Evolutionary conservation across 2,888 invertebrate genomes (phyloP), one percentile per base, ranked within the genome.

Genomic region (Cantharis rufa): DNA sequence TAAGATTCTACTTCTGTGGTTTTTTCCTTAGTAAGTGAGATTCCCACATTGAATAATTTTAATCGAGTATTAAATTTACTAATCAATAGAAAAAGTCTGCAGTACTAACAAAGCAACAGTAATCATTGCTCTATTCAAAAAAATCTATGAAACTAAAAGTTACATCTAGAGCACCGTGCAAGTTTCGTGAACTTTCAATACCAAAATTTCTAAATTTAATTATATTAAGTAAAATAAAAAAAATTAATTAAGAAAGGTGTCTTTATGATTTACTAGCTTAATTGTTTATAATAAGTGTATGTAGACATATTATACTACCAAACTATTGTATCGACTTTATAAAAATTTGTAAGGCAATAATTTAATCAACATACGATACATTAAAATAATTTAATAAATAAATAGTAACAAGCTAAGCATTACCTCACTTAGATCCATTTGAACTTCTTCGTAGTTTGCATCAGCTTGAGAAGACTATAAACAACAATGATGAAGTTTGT

Each of bases 351-450:
- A 48, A 48, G 13, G 48, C n/a, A 48, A 48, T 48, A 48, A 48
- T 48, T 48, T 48, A 48, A 48, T 48, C n/a, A 48, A 48, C n/a
- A 4, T 48, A 48, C 48, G n/a, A 48, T 48, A 48, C 48, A n/a
- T n/a, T 48, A 48, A 48, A 48, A 48, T 48, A n/a, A 48, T 48
- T n/a, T n/a, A n/a, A 48, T 48, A n/a, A 66, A n/a, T 66, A 66
- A 24, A 66, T 13, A 21, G n/a, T n/a, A 66, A 61, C 13, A 69
- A 68, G n/a, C 62, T 74, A 62, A 72, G 32, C 18, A 84, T 88
- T 89, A 89, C 89, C 89, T 90, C 94, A 89, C 94, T 94, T 90
- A 94, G 90, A 83, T 94, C 94, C 94, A 94, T 94, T 86, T 93
- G 93, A 79, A 94, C 93, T 82, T 93, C 92, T 82, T 94, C 94